Conservation (phyloP, 2,888 invertebrate species). For the Ypsolopha sequella region DNA sequence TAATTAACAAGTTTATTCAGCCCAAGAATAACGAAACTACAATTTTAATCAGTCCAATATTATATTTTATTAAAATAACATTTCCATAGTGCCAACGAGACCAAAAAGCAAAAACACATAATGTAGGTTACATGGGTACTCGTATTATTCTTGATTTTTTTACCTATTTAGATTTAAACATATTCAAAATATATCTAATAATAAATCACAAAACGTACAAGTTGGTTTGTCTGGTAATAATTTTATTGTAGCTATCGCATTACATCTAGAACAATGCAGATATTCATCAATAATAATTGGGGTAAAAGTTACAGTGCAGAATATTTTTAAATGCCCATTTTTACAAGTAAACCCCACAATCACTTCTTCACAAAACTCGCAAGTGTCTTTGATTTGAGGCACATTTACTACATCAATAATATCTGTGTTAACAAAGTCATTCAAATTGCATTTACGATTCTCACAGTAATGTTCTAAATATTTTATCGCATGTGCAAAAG, state of each 20-base stretch:
- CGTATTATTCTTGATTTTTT: neutral
- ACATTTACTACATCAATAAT: conserved; percentile 11
- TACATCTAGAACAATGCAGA: conserved; percentile 38
- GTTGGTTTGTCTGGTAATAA: conserved; percentile 23
- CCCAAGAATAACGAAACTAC: neutral
- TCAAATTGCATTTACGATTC: conserved; percentile 24
- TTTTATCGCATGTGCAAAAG: conserved; percentile 25
- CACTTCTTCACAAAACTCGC: conserved; percentile 45
- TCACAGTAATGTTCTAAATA: conserved; percentile 36
- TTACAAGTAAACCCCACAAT: conserved; percentile 36
- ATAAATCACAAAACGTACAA: conserved; percentile 50
- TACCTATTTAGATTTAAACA: neutral
- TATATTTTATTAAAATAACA: neutral
- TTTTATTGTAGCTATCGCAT: conserved; percentile 31
- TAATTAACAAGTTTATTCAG: no score
- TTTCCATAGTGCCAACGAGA: neutral
- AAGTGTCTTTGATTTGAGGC: conserved; percentile 19
- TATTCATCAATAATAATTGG: conserved; percentile 39
- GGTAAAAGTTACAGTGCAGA: conserved; percentile 45
- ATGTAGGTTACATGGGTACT: neutral
- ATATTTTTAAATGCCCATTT: conserved; percentile 40
- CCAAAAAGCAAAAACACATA: neutral
- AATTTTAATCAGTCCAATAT: neutral
- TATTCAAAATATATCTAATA: conserved; percentile 16
- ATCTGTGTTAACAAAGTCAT: conserved; percentile 18